Conservation (phyloP, 1,140 invertebrate genomes). For the Protaetia brevitarsis region DNA sequence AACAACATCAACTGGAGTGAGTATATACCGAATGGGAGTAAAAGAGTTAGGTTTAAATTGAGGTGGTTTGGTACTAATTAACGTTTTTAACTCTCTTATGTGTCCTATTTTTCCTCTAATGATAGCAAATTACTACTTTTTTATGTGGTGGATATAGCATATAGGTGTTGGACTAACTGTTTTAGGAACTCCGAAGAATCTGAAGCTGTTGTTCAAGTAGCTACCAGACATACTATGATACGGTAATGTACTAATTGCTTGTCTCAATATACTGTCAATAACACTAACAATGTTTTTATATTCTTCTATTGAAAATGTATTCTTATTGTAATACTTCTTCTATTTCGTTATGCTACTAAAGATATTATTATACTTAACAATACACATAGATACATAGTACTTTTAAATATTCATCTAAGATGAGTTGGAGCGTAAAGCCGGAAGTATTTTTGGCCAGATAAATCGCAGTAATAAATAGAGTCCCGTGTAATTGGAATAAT, state of each 20-base stretch:
- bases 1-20: slow-evolving; percentile 85
- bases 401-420: no score
- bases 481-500: no score
- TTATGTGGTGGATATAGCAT: slow-evolving; percentile 17
- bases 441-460: no score
- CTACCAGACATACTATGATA: slow-evolving; percentile 37
- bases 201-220: slow-evolving; percentile 38
- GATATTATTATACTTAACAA: no score
- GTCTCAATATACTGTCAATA: neutral
- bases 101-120: neutral
- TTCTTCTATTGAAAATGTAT: no score
- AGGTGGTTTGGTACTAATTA: slow-evolving; percentile 7
- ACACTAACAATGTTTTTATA: neutral
- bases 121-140: neutral
- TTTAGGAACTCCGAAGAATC: slow-evolving; percentile 40
- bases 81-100: neutral
- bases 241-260: slow-evolving; percentile 30
- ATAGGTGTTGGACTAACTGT: slow-evolving; percentile 41
- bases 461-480: no score
- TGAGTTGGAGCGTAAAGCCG: no score
- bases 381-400: no score
- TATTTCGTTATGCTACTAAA: no score
- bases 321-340: no score
- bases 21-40: slow-evolving; percentile 39
- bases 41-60: neutral